Evolutionary conservation across 1,140 invertebrate species (phyloP).

Genomic region (Bombus impatiens): DNA sequence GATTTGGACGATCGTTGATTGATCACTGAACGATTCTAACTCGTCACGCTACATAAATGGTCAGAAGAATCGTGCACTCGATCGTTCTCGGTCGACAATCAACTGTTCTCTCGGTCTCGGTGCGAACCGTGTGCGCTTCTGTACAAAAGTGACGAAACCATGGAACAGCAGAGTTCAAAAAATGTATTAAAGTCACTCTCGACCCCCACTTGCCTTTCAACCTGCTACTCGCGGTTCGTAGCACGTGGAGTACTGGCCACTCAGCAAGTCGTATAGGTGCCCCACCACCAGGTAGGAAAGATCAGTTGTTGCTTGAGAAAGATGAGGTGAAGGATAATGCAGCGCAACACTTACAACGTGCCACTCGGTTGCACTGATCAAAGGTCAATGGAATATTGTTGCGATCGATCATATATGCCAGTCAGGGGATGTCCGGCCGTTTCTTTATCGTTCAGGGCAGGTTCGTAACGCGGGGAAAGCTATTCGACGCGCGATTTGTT

Average conservation of each 20-base stretch:
- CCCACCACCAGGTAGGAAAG: constrained; percentile 26
- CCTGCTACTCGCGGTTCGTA: constrained; percentile 21
- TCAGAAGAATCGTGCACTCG: neutral
- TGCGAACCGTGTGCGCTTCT: constrained; percentile 73
- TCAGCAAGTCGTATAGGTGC: constrained; percentile 34
- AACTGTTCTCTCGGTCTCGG: constrained; percentile 13
- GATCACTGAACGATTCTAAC: neutral
- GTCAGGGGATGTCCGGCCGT: neutral
- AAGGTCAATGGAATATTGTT: constrained; percentile 26
- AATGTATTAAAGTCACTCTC: constrained; percentile 66
- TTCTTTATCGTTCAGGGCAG: neutral
- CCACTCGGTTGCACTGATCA: neutral
- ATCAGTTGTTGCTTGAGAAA: neutral
- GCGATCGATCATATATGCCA: neutral
- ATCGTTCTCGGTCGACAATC: neutral
- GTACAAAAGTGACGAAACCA: constrained; percentile 74
- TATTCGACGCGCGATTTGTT: no score
- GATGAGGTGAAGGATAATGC: constrained; percentile 1
- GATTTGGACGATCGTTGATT: neutral
- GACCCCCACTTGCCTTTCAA: constrained; percentile 56
- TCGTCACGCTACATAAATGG: neutral
- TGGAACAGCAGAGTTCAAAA: constrained; percentile 73
- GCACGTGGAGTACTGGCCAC: constrained; percentile 74
- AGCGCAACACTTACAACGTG: neutral
- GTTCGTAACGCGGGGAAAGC: neutral